Evolutionary conservation across 2,113 vertebrate genomes (phyloP).

Genomic region (Oreochromis aureus): DNA sequence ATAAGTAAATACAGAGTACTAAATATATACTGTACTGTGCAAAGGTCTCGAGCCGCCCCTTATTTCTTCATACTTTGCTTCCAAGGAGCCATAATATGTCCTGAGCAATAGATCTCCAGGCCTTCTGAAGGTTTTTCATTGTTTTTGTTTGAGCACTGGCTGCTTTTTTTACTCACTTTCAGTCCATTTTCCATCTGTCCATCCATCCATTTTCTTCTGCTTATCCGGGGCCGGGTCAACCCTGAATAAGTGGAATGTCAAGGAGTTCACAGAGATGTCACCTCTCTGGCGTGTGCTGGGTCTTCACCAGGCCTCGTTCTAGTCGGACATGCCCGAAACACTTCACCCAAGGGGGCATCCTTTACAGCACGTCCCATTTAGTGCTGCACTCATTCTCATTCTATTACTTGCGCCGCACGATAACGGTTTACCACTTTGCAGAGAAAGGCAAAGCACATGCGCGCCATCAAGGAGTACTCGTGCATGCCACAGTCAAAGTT

Average conservation of each 20-base stretch:
- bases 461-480: neutral
- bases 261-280: neutral
- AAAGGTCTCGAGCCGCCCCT: neutral
- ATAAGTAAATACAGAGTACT: neutral
- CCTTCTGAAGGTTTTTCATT: neutral
- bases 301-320: neutral
- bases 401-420: neutral
- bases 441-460: neutral
- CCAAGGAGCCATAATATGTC: neutral
- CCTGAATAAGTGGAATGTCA: neutral
- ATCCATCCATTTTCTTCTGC: neutral
- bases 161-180: neutral
- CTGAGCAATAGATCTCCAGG: neutral
- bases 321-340: neutral
- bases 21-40: neutral
- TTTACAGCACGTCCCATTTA: neutral
- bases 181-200: neutral
- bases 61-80: neutral
- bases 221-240: fast-evolving
- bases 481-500: neutral
- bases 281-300: neutral
- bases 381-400: neutral
- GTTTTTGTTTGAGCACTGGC: neutral
- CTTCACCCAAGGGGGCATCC: neutral
- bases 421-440: neutral